Percentiles rank a stretch among this genome's conserved stretches.
Evolutionary conservation across 2,113 vertebrate genomes (phyloP).

Genomic region (Jacana jacana): DNA sequence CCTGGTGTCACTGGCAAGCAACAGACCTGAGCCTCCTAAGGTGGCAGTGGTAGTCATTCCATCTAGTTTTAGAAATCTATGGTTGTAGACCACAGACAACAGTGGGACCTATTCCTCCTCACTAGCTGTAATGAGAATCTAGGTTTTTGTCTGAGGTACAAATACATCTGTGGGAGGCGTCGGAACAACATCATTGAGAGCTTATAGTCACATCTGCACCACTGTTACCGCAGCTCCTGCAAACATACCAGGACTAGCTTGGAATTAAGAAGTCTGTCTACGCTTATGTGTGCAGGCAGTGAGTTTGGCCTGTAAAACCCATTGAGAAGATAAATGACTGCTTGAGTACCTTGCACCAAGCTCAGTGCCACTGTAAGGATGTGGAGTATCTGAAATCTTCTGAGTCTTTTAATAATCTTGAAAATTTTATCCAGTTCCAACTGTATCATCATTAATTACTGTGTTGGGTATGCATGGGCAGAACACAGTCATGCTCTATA

Average conservation of each 20-base stretch:
- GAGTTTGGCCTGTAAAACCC: background rate
- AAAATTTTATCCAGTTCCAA: background rate
- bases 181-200: background rate
- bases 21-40: background rate
- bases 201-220: background rate
- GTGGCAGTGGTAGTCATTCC: background rate
- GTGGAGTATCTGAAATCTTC: background rate
- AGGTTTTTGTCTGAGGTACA: background rate
- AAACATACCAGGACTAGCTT: background rate
- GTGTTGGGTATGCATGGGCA: background rate
- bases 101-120: background rate
- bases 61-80: background rate
- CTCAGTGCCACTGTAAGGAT: background rate
- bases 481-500: background rate
- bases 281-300: background rate
- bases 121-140: background rate
- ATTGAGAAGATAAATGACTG: background rate
- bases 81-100: background rate
- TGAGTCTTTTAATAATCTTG: background rate
- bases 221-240: background rate
- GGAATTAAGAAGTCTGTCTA: background rate
- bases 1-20: background rate
- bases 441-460: background rate
- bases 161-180: background rate
- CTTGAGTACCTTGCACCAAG: background rate